Conservation (phyloP, 2,888 invertebrate species). For the Acrobasis suavella region DNA sequence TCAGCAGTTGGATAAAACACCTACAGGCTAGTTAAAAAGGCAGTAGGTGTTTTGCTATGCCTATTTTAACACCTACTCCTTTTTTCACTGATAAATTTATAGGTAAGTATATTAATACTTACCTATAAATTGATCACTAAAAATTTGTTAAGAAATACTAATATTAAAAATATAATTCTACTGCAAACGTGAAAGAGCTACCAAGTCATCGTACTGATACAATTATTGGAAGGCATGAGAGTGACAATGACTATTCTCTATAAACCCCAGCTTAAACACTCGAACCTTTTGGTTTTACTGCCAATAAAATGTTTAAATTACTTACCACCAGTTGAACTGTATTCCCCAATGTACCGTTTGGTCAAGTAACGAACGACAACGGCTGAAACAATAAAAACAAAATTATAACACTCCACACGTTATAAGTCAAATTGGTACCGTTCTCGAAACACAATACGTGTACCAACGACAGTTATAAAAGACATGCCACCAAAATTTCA, state of each 20-base stretch:
- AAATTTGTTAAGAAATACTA: too few species aligned
- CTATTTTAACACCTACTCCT: too few species aligned
- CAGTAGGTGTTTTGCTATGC: too few species aligned
- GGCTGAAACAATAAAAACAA: conserved; percentile 82
- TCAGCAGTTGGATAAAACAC: too few species aligned
- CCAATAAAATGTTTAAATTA: conserved; percentile 27
- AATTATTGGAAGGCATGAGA: neutral
- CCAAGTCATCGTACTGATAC: too few species aligned
- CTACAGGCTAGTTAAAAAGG: too few species aligned
- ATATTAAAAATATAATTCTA: too few species aligned
- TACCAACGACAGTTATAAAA: neutral
- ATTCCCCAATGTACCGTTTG: conserved; percentile 90
- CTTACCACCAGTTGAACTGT: conserved; percentile 90
- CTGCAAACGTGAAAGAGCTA: too few species aligned
- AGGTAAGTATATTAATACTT: too few species aligned
- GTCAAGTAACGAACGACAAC: conserved; percentile 90
- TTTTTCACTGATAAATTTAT: too few species aligned
- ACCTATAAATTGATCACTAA: too few species aligned
- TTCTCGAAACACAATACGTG: conserved; percentile 4
- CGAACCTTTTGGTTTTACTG: neutral
- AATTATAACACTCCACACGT: conserved; percentile 1
- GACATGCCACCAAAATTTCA: neutral
- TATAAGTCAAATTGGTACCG: neutral
- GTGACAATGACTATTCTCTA: neutral
- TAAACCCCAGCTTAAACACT: too few species aligned